phyloP scores from a whole-genome alignment of 1,140 invertebrate species.

The Oscheius sp. region DNA sequence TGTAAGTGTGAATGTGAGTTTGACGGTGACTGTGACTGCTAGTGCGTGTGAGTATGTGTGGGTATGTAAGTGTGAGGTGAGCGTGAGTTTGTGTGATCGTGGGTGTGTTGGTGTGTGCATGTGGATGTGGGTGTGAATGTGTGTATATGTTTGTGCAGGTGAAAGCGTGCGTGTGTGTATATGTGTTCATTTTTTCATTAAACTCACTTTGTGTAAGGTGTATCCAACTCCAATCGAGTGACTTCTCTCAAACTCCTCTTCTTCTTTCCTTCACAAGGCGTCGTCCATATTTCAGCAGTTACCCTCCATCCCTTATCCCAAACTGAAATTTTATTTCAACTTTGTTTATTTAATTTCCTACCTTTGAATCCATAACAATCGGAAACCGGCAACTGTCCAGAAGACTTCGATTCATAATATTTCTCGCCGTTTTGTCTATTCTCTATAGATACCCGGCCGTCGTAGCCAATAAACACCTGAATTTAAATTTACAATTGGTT shows the following conservation, averaged over 20 bases:
- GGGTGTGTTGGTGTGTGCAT: too few species aligned
- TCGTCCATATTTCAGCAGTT: constrained; percentile 51
- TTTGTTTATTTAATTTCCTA: constrained; percentile 38
- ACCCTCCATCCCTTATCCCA: constrained; percentile 53
- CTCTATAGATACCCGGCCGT: constrained; percentile 51
- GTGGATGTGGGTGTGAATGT: too few species aligned
- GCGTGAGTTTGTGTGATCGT: too few species aligned
- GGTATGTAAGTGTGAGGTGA: too few species aligned
- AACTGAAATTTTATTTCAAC: constrained; percentile 26
- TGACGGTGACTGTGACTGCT: too few species aligned
- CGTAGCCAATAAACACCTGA: constrained; percentile 55
- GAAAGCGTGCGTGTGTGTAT: too few species aligned
- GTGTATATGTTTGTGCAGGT: too few species aligned
- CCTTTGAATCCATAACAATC: constrained; percentile 38
- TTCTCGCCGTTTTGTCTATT: constrained; percentile 40
- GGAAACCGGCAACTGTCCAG: constrained; percentile 25
- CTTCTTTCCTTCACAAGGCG: constrained; percentile 33
- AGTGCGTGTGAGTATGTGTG: too few species aligned
- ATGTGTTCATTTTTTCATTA: background rate
- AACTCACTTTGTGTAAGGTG: constrained; percentile 22
- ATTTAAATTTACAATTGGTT: constrained; percentile 26
- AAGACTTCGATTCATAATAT: constrained; percentile 31
- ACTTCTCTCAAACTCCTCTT: background rate
- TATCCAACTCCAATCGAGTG: constrained; percentile 10
- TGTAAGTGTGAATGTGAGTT: too few species aligned